Evolutionary conservation across 2,113 vertebrate genomes (phyloP).

Genomic region (Gymnocephalus cernua): DNA sequence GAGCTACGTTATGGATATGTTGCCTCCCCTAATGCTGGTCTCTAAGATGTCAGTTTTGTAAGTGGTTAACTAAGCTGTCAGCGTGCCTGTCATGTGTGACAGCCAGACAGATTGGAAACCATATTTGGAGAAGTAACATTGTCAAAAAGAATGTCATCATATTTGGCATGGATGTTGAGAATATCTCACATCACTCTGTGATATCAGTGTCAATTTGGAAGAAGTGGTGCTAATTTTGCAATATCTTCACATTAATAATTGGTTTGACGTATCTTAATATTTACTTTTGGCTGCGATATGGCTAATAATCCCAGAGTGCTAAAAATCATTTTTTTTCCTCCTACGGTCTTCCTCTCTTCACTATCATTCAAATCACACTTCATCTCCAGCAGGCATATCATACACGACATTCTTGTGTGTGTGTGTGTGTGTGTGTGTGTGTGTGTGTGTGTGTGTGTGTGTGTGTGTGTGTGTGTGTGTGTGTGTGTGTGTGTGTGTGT

Average conservation of each 20-base stretch:
- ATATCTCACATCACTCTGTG: slow-evolving; percentile 57
- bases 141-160: slow-evolving; percentile 70
- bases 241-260: slow-evolving; percentile 67
- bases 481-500: too few species aligned
- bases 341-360: background rate
- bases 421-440: too few species aligned
- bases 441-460: too few species aligned
- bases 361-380: slow-evolving; percentile 22
- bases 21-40: slow-evolving; percentile 53
- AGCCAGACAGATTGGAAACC: slow-evolving; percentile 77
- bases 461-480: too few species aligned
- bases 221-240: slow-evolving; percentile 57
- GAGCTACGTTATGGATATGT: slow-evolving; percentile 46
- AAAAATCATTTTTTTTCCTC: slow-evolving; percentile 26
- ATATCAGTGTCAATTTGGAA: slow-evolving; percentile 61
- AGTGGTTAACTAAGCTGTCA: slow-evolving; percentile 74
- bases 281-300: slow-evolving; percentile 36
- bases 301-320: slow-evolving; percentile 29
- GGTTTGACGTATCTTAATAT: slow-evolving; percentile 64
- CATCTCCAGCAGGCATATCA: slow-evolving; percentile 21
- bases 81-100: slow-evolving; percentile 61
- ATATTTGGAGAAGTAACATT: slow-evolving; percentile 73
- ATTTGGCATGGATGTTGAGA: slow-evolving; percentile 61
- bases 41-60: slow-evolving; percentile 74
- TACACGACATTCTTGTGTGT: background rate